Evolutionary conservation across 1,140 invertebrate genomes (phyloP).

Genomic region (Drosophila burlai): DNA sequence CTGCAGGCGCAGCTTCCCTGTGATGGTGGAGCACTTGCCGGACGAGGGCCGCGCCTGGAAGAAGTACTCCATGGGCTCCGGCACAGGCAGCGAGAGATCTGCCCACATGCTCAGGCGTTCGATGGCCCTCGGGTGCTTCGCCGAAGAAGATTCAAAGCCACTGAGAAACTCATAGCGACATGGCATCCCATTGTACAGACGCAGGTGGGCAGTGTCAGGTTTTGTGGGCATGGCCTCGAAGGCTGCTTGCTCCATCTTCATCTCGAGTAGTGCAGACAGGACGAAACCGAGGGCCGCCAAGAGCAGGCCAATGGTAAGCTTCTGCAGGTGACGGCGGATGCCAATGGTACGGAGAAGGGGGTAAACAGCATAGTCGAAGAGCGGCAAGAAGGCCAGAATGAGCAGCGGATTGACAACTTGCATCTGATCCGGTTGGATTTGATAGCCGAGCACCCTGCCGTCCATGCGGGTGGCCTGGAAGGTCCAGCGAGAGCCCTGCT

Average conservation of each 20-base stretch:
- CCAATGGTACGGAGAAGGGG: constrained; percentile 86
- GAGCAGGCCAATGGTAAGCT: constrained; percentile 92
- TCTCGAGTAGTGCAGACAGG: constrained; percentile 93
- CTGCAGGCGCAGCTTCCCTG: constrained; percentile 41
- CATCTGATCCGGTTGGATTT: constrained; percentile 96
- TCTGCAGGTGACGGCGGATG: constrained; percentile 88
- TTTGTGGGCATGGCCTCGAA: constrained; percentile 86
- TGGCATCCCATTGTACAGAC: constrained; percentile 89
- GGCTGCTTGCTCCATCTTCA: constrained; percentile 90
- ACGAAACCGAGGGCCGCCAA: constrained; percentile 93
- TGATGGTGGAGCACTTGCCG: constrained; percentile 49
- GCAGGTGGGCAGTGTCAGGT: constrained; percentile 87
- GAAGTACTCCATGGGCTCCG: constrained; percentile 23
- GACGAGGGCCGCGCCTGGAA: constrained; percentile 36
- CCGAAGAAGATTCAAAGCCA: neutral
- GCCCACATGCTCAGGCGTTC: constrained; percentile 69
- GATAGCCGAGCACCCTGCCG: constrained; percentile 89
- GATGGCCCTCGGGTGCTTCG: constrained; percentile 5
- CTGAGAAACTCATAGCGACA: constrained; percentile 81
- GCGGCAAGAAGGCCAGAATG: constrained; percentile 94
- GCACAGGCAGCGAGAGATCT: constrained; percentile 38
- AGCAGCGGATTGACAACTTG: constrained; percentile 95
- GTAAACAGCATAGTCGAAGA: constrained; percentile 93
- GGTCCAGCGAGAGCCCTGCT: constrained; percentile 97
- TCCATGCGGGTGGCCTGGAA: constrained; percentile 96